Base-by-base conservation (phyloP, 23 tunicate genomes). In the Corella eumyota region DNA sequence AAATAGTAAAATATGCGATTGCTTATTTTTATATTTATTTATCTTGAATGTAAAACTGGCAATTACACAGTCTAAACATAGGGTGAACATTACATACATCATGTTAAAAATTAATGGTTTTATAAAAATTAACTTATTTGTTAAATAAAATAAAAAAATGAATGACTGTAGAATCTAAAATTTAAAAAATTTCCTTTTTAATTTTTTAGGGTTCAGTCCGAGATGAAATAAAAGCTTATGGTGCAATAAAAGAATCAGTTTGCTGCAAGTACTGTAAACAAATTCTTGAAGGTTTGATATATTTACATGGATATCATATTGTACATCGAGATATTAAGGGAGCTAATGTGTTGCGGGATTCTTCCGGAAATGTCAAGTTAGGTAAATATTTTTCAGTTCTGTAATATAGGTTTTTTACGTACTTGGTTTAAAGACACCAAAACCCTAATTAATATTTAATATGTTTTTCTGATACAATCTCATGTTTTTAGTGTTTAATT, bases 241-340 rank as follows among this genome's bases (percentile, higher is more conserved):
- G 96, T 11, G 81, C 96, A 11, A 30, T 88, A 30, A 88, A 81
- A 15, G 96, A 88, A 53, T 67, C 61, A 33, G 96, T 88, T 3
- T 61, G 88, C 2, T 73, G 96, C 58, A 88, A 88, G 55, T 88
- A 88, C 79, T 54, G 81, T 13, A 70, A 71, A 13, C 96, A 88
- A 45, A 79, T 88, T 20, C 71, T 88, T n/a, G 96, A 88, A 28
- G 96, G 96, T 6, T 68, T 88, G 33, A 31, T 68, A 19, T 88
- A 88, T 56, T 45, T 88, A 11, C 96, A 88, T 54, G 48, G 51
- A 4, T 79, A 58, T 32, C 73, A 82, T 9, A 74, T 78, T 57
- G 74, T 88, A 1, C 96, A 88, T 45, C 69, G 96, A n/a, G 96
- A 88, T 44, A 88, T 88, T 32, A 88, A 88, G 56, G 96, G 96